Evolutionary conservation across 2,113 vertebrate species (phyloP), one percentile per base, ranked within the genome.

Genomic region (Mustelus asterias): DNA sequence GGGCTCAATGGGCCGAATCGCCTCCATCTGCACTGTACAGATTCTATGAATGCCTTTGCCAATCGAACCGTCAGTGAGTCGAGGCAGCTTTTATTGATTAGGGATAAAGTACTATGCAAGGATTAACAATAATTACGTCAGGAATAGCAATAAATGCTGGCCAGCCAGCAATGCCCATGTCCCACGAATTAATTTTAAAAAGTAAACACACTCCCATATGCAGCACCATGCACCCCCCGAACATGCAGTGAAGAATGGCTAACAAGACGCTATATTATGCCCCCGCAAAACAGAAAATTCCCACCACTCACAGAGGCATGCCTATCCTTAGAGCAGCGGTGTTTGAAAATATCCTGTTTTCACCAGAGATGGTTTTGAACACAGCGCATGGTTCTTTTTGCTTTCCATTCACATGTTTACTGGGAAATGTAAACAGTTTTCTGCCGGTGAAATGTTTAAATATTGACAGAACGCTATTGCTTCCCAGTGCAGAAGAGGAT

Each of bases 311-410:
- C 67, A 95, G 29, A 95, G 44, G 69, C n/a, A n/a, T n/a, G n/a
- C n/a, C n/a, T 29, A 69, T 72, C 11, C 24, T n/a, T 41, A 72
- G 44, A 54, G 29, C 54, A 54, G 41, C 26, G 18, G 69, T 24
- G 67, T 54, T 95, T 54, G 41, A 72, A 95, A 76, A 95, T 69
- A 95, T 95, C 94, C 94, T 76, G 94, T 95, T 70, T 95, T 44
- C n/a, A 70, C 37, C 48, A 54, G 13, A 44, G 65, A 37, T 54
- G 44, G 92, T 37, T 94, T 6, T 95, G 93, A 95, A 72, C 54
- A 33, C 94, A 29, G 67, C 37, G 11, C 72, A 41, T 70, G 94
- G 33, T 88, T 72, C 41, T 44, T 65, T 67, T 67, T 54, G 33
- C 67, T 95, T 72, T 76, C 67, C 94, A 95, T 72, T 95, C 26